A percentile compares a stretch with the other conserved stretches of the same genome.
Evolutionary conservation across 2,113 vertebrate genomes (phyloP).

Genomic region (Brevimyrus niger): DNA sequence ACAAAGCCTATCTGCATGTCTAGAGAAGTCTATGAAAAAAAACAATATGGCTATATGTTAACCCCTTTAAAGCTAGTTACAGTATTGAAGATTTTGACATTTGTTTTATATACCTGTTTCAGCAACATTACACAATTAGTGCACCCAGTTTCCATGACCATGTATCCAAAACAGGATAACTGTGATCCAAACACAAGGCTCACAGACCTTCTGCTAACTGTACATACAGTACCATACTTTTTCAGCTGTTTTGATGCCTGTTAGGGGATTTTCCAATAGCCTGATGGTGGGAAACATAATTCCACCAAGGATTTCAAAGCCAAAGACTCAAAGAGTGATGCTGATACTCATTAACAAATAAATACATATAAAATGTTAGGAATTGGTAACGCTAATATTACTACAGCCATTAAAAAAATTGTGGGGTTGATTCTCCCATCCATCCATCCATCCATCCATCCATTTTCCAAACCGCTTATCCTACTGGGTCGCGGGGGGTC

Average conservation of each 20-base stretch:
- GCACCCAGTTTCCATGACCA: neutral
- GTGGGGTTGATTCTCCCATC: neutral
- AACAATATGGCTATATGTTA: neutral
- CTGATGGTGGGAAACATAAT: neutral
- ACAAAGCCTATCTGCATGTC: neutral
- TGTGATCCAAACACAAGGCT: neutral
- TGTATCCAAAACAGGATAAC: neutral
- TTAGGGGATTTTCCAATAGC: neutral
- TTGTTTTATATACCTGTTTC: neutral
- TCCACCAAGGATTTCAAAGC: neutral
- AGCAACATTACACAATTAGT: neutral
- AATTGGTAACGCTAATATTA: neutral
- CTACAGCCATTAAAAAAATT: neutral
- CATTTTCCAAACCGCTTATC: too few relatives aligned
- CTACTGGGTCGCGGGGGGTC: too few relatives aligned
- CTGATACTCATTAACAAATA: neutral
- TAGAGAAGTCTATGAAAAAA: neutral
- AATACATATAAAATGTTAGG: neutral
- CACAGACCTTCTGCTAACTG: neutral
- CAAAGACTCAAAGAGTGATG: neutral
- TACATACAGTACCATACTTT: neutral
- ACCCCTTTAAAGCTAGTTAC: neutral
- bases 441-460: too few relatives aligned
- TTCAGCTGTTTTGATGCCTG: neutral
- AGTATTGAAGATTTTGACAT: neutral